Percentiles rank a stretch among this genome's conserved stretches.
phyloP scores from a whole-genome alignment of 2,113 vertebrate species.

The Chionodraco myersi region DNA sequence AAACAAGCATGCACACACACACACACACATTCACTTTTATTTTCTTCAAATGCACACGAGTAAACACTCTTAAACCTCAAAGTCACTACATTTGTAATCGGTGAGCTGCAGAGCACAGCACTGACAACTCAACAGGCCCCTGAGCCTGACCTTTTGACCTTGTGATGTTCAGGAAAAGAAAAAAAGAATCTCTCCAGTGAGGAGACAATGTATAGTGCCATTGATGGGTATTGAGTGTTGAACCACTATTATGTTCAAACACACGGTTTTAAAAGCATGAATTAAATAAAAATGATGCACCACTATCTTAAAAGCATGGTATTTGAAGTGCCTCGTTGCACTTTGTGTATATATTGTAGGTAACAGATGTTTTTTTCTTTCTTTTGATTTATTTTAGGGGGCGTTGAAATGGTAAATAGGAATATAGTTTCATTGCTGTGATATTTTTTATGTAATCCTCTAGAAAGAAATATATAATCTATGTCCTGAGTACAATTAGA shows the following conservation, averaged over 20 bases:
- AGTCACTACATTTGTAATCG: constrained; percentile 40
- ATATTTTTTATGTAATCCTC: constrained; percentile 82
- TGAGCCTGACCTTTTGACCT: constrained; percentile 44
- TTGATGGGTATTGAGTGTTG: constrained; percentile 78
- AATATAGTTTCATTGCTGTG: constrained; percentile 86
- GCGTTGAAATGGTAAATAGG: constrained; percentile 86
- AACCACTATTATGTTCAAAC: constrained; percentile 73
- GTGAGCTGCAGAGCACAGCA: constrained; percentile 50
- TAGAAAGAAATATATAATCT: constrained; percentile 74
- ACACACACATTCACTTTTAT: not conserved
- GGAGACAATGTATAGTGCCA: constrained; percentile 49
- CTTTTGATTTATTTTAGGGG: constrained; percentile 58
- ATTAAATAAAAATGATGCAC: constrained; percentile 74
- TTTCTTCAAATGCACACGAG: not conserved
- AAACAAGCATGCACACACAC: constrained; percentile 9
- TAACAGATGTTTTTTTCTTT: constrained; percentile 81
- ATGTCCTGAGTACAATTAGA: constrained; percentile 80
- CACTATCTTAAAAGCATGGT: constrained; percentile 90
- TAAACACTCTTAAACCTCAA: constrained; percentile 36
- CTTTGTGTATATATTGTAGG: constrained; percentile 93
- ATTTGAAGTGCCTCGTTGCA: constrained; percentile 92
- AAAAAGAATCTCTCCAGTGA: constrained; percentile 32
- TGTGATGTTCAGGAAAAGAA: constrained; percentile 72
- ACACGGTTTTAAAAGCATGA: constrained; percentile 85
- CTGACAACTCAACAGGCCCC: constrained; percentile 45